Base-by-base conservation (phyloP, 2,888 invertebrate species). In the Pollenia labialis region DNA sequence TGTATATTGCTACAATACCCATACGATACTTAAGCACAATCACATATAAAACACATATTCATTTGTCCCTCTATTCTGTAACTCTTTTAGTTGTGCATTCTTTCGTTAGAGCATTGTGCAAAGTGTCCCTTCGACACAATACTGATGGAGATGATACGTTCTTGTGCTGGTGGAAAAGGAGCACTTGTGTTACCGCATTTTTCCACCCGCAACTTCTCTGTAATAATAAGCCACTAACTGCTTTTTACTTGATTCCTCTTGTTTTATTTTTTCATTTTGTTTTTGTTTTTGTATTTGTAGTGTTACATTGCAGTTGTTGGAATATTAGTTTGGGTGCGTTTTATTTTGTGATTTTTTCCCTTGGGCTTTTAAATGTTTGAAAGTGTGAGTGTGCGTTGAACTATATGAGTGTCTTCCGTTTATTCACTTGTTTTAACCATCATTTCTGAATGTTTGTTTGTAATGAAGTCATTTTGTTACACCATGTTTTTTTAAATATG, bases 401-500 rank as follows among this genome's bases (percentile, higher is more conserved):
- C 42, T 77, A 62, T 68, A 64, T 68, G 75, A 75, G 58, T 46
- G 66, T 82, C 52, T 85, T 87, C 83, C 84, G 81, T 87, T 84
- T 87, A 84, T 84, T 87, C 77, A 84, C 81, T 84, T 83, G 80
- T 87, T 87, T 84, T 62, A 76, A 60, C 81, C 81, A 84, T 46
- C 84, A 81, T 81, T 83, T 60, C 56, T 77, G 68, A 42, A 64
- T 69, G 75, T 81, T 81, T 81, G 81, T 77, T 81, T 87, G 87
- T 69, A 81, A 88, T 87, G 85, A 88, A 88, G 88, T 88, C 88
- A 88, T 88, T 88, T 88, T 79, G 85, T 58, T 87, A 82, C 74
- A 84, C 60, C 85, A 87, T 85, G 85, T 85, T 88, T 84, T 87
- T 82, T 85, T 85, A 82, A 87, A 88, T 84, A 79, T 82, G 64